Evolutionary conservation across 2,888 invertebrate species (phyloP), one percentile per base, ranked within the genome.

Genomic region (Gari tellinella): DNA sequence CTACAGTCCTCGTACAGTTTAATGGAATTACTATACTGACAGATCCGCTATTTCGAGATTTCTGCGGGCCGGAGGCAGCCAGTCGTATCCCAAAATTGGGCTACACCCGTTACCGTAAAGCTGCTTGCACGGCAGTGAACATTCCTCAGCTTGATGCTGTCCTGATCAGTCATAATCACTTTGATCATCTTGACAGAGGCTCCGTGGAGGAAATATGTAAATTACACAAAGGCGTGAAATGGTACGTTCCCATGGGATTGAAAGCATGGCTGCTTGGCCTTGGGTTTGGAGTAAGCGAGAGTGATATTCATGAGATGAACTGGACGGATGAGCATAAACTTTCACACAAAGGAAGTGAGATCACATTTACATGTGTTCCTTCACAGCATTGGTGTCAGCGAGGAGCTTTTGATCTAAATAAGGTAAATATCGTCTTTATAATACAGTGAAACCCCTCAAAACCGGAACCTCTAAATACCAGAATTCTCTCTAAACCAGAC

Each of bases 321-420:
- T 80, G 80, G 80, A 73, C 76, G 76, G 58, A 76, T 17, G 48
- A 67, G n/a, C 41, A 61, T 1, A 8, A 5, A n/a, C 2, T 55
- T n/a, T n/a, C 23, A 25, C 12, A 57, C 7, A 37, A 56, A 19
- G 49, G n/a, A 12, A 49, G 17, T 15, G 12, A 25, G 15, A 60
- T 80, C 19, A 49, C 21, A 40, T 87, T 93, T 78, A 88, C 88
- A 40, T 92, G 92, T 73, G 89, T 92, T 3, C 93, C 93, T 2
- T 89, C 92, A 15, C 93, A 93, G 73, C 93, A 93, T 82, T 94
- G 93, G 93, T 91, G 92, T 53, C 88, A 87, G 56, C 83, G 93
- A 37, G 81, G 82, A 7, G 57, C 88, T 2, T 83, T 83, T 31
- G 93, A 93, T 83, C 81, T 88, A 40, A 92, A 92, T 75, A 91